Evolutionary conservation across 2,888 invertebrate genomes (phyloP).

Genomic region (Hirtodrosophila trivittata): DNA sequence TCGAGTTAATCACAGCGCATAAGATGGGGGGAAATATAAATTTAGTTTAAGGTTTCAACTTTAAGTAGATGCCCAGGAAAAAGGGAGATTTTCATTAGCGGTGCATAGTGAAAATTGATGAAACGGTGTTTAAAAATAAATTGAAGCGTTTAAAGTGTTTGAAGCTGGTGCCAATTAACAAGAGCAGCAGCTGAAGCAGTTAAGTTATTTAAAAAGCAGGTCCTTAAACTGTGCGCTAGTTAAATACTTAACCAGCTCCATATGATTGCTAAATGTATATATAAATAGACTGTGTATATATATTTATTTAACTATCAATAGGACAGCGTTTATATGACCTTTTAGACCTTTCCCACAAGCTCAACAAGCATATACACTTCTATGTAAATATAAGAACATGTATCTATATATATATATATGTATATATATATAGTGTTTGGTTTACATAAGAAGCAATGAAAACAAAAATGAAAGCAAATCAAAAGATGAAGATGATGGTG

Average conservation of each 20-base stretch:
- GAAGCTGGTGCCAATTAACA: neutral
- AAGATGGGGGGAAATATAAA: no score
- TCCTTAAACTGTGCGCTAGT: neutral
- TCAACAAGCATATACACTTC: neutral
- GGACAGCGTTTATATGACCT: constrained; percentile 25
- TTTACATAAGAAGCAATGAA: constrained; percentile 33
- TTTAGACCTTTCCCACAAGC: neutral
- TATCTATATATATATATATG: neutral
- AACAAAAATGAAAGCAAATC: constrained; percentile 42
- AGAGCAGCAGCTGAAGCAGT: neutral
- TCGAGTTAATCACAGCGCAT: no score
- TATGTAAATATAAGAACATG: constrained; percentile 1
- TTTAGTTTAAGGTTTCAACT: no score
- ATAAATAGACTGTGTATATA: neutral
- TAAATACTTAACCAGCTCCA: neutral
- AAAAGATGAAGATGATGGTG: constrained; percentile 17
- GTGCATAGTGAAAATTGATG: no score
- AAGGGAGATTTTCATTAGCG: no score
- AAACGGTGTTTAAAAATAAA: no score
- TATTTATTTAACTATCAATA: constrained; percentile 20
- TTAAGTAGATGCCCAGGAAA: no score
- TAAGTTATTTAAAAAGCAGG: neutral
- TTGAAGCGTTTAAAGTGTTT: neutral
- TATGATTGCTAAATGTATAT: neutral
- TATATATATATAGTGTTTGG: constrained; percentile 18